Base-by-base conservation (phyloP, 2,888 invertebrate species). In the Eulithis testata region DNA sequence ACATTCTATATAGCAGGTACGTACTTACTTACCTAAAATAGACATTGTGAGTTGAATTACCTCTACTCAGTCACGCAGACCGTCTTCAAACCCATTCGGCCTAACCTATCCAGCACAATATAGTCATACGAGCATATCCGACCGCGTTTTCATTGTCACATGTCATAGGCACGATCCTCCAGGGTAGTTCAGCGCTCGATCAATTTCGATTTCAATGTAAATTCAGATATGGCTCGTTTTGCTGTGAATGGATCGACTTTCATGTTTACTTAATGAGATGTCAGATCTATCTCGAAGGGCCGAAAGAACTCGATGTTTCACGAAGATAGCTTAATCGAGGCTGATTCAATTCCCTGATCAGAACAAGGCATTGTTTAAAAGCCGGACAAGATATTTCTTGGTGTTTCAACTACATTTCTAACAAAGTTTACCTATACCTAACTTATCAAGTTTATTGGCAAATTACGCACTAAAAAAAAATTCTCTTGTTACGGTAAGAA, bases 71-170 rank as follows among this genome's bases (percentile, higher is more conserved):
- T 71, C 70, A 72, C 63, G 70, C 68, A 68, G 55, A 60, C 65
- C 60, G 54, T 68, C 70, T 69, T 72, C 68, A 71, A 59, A 55
- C 63, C 68, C 66, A 70, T 70, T 70, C 63, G 66, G 62, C 69
- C 54, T 59, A 61, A 52, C 45, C 37, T 58, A 58, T 59, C 45
- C 45, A 44, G 43, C 45, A 62, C 53, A 40, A 53, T 53, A 53
- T 40, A 58, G 36, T 55, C 52, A 53, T 51, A 50, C 45, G 55
- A 43, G 31, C 56, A 21, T 49, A 40, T 44, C 47, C 27, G 14
- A 52, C 57, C 53, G 58, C 58, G 61, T 71, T 65, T 67, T 58
- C 71, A 70, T 65, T 73, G 69, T 62, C 65, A 66, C 66, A 60
- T 71, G 65, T 68, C 73, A 60, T 62, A 58, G 21, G 43, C 65